These are phyloP conservation scores for Sebastes umbrosus DNA, from an alignment of 2,797 vertebrate species.

Conservation along the genomic window DNA sequence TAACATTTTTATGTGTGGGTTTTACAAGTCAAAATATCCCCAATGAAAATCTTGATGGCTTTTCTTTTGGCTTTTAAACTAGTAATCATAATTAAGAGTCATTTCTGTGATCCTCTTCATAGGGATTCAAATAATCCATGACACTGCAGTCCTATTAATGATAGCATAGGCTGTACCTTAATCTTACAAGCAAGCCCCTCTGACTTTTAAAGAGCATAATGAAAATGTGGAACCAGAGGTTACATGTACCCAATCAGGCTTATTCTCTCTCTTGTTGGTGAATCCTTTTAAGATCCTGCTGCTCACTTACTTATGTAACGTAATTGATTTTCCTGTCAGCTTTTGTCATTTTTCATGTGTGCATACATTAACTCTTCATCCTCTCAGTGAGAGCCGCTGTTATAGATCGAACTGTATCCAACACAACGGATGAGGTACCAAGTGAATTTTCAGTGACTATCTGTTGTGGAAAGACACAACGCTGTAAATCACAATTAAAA, in stretches of 20 bases:
- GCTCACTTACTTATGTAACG: constrained; percentile 20
- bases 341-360: constrained; percentile 40
- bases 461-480: constrained; percentile 5
- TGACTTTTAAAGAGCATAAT: constrained; percentile 1
- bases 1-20: not conserved
- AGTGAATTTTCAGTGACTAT: constrained; percentile 9
- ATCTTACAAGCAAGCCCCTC: not conserved
- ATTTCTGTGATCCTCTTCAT: not conserved
- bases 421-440: not conserved
- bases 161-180: not conserved
- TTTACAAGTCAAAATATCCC: not conserved
- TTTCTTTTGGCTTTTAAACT: not conserved
- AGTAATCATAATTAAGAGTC: not conserved
- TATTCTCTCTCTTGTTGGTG: constrained; percentile 18
- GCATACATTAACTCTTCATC: constrained; percentile 33
- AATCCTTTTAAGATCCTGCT: constrained; percentile 30
- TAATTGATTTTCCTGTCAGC: constrained; percentile 38
- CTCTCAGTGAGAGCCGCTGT: not conserved
- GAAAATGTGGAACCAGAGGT: constrained; percentile 19
- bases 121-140: constrained; percentile 2
- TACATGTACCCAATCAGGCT: constrained; percentile 21
- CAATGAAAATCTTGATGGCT: not conserved
- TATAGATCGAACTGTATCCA: constrained; percentile 18
- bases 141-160: constrained; percentile 1
- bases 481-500: constrained; percentile 39